Conservation (phyloP, 2,797 vertebrate species). For the Scleropages formosus region DNA sequence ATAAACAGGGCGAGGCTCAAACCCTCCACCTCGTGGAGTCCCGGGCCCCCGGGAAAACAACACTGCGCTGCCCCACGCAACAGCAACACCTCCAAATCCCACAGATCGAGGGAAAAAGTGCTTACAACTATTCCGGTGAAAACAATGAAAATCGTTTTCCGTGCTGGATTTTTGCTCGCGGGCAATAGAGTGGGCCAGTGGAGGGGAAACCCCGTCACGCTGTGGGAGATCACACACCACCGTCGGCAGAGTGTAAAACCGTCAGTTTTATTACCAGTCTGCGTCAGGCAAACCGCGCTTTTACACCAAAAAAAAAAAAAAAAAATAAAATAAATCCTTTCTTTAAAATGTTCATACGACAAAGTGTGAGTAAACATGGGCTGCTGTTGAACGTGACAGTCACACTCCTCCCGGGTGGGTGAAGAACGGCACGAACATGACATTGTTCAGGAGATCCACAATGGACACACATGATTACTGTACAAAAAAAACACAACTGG, state of each 20-base stretch:
- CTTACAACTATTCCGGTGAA: not conserved
- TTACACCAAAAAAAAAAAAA: no score
- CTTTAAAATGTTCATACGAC: no score
- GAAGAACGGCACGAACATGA: not conserved
- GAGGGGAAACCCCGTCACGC: conserved; percentile 15
- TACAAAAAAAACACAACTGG: not conserved
- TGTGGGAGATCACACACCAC: conserved; percentile 18
- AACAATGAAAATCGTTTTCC: not conserved
- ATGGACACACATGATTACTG: conserved; percentile 21
- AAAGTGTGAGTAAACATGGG: no score
- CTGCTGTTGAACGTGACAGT: no score
- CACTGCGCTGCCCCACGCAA: not conserved
- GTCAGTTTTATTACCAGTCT: not conserved
- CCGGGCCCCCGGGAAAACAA: not conserved
- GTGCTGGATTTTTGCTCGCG: not conserved
- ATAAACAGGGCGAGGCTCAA: conserved; percentile 30
- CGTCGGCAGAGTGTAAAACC: conserved; percentile 15
- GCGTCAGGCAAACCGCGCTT: conserved; percentile 5
- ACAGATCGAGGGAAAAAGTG: not conserved
- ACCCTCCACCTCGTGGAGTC: conserved; percentile 13
- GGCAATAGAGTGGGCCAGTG: conserved; percentile 4
- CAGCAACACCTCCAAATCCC: not conserved
- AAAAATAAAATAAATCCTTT: no score
- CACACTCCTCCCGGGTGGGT: no score
- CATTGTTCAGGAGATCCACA: not conserved